Evolutionary conservation across 1,140 invertebrate genomes (phyloP).

Genomic region (Drosophila miranda): DNA sequence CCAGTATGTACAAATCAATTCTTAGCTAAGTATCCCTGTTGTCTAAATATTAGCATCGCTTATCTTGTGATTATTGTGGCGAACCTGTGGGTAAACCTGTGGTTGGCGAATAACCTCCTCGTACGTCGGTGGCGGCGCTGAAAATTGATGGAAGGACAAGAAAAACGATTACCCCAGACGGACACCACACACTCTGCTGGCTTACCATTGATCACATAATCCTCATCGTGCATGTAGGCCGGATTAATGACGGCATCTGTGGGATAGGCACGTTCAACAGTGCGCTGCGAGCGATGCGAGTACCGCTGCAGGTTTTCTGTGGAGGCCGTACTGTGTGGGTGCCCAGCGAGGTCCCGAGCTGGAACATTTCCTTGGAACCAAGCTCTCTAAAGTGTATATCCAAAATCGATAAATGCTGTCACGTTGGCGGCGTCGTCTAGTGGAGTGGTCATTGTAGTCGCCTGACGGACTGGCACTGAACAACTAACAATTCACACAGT

Average conservation of each 20-base stretch:
- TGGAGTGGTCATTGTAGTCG: slow-evolving; percentile 69
- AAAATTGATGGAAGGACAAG: slow-evolving; percentile 3
- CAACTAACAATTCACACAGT: slow-evolving; percentile 28
- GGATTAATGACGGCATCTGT: slow-evolving; percentile 81
- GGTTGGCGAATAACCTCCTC: slow-evolving; percentile 82
- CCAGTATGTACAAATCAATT: slow-evolving; percentile 27
- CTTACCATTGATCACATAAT: slow-evolving; percentile 77
- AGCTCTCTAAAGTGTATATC: slow-evolving; percentile 28
- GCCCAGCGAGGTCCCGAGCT: slow-evolving; percentile 8
- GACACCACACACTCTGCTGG: background rate
- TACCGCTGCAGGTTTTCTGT: slow-evolving; percentile 66
- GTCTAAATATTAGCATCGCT: slow-evolving; percentile 69
- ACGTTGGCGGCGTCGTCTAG: slow-evolving; percentile 19
- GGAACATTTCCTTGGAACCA: slow-evolving; percentile 21
- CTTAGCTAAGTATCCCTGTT: background rate
- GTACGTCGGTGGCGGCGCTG: slow-evolving; percentile 76
- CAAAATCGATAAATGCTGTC: slow-evolving; percentile 72
- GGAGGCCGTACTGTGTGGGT: slow-evolving; percentile 25
- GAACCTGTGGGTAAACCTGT: slow-evolving; percentile 77
- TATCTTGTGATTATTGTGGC: slow-evolving; percentile 65
- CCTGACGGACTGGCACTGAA: slow-evolving; percentile 44
- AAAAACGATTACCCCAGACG: background rate
- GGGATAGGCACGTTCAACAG: slow-evolving; percentile 73
- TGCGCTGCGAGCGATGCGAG: slow-evolving; percentile 71
- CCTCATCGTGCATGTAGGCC: slow-evolving; percentile 74